phyloP scores from a whole-genome alignment of 2,797 vertebrate genomes.

The Neoniphon sammara region DNA sequence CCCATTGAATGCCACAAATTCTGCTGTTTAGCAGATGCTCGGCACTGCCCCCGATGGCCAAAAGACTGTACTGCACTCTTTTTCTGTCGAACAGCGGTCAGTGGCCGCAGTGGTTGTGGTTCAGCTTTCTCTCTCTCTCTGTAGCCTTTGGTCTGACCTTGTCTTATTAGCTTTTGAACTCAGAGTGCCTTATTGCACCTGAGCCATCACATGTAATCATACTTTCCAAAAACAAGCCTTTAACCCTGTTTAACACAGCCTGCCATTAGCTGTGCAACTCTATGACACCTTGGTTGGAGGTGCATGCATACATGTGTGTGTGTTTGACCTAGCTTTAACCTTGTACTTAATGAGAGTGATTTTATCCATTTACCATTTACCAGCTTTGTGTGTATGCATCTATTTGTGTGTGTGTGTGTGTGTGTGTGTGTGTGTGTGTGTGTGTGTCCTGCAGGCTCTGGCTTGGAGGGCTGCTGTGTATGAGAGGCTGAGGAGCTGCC shows the following conservation, averaged over 20 bases:
- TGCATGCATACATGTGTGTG: not conserved
- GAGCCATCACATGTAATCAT: constrained; percentile 17
- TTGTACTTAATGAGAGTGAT: constrained; percentile 34
- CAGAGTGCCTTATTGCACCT: constrained; percentile 1
- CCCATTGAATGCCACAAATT: too few species aligned
- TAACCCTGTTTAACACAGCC: constrained; percentile 4
- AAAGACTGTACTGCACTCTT: too few species aligned
- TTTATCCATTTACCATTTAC: constrained; percentile 26
- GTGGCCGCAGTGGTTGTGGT: too few species aligned
- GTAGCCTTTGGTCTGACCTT: not conserved
- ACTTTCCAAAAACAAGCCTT: not conserved
- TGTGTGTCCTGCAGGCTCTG: constrained; percentile 27
- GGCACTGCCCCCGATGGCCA: too few species aligned
- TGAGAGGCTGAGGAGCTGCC: constrained; percentile 9
- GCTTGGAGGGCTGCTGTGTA: constrained; percentile 36
- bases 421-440: not conserved
- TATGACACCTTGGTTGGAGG: constrained; percentile 1
- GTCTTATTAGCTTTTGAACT: constrained; percentile 20
- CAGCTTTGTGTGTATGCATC: not conserved
- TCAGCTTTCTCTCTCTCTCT: too few species aligned
- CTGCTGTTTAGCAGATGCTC: too few species aligned
- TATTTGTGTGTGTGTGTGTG: not conserved
- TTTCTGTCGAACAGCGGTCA: too few species aligned
- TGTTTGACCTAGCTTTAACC: constrained; percentile 27
- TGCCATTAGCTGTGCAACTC: constrained; percentile 1